These are phyloP conservation scores for Pseudochromis fuscus DNA, from an alignment of 2,797 vertebrate genomes.

Conservation along the genomic window DNA sequence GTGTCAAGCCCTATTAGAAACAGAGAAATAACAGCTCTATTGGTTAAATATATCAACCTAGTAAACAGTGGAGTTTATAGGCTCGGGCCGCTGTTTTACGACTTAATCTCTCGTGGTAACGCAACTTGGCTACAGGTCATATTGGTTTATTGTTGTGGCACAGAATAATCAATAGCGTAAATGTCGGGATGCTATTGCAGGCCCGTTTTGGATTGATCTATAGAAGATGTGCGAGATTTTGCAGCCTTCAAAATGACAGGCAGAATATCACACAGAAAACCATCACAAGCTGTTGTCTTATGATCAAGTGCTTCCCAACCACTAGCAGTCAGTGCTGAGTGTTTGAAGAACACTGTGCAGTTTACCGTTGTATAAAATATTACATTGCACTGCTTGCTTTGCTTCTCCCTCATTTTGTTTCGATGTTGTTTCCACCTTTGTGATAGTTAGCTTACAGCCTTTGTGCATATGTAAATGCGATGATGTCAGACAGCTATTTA, in stretches of 20 bases:
- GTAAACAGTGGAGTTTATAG: conserved; percentile 70
- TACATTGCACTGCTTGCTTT: not conserved
- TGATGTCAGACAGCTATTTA: conserved; percentile 85
- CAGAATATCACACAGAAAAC: conserved; percentile 33
- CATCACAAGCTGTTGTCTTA: conserved; percentile 10
- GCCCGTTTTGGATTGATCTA: conserved; percentile 67
- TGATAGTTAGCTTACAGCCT: conserved; percentile 80
- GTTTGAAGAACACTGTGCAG: conserved; percentile 31
- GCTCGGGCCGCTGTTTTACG: conserved; percentile 74
- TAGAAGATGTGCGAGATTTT: conserved; percentile 33
- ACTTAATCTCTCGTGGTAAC: conserved; percentile 66
- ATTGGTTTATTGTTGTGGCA: conserved; percentile 74
- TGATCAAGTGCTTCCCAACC: conserved; percentile 30
- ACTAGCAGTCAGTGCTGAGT: conserved; percentile 15
- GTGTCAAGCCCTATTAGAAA: conserved; percentile 66
- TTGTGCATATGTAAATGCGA: conserved; percentile 87
- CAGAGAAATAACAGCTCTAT: conserved; percentile 61
- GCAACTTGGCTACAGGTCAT: conserved; percentile 66
- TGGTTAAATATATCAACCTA: conserved; percentile 58
- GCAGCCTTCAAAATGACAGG: conserved; percentile 20
- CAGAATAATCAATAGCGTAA: conserved; percentile 74
- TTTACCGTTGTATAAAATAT: conserved; percentile 2
- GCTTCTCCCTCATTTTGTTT: conserved; percentile 5
- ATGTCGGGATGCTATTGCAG: conserved; percentile 62
- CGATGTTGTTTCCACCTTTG: conserved; percentile 17